Evolutionary conservation across 2,797 vertebrate species (phyloP).

Genomic region (Astyanax mexicanus): DNA sequence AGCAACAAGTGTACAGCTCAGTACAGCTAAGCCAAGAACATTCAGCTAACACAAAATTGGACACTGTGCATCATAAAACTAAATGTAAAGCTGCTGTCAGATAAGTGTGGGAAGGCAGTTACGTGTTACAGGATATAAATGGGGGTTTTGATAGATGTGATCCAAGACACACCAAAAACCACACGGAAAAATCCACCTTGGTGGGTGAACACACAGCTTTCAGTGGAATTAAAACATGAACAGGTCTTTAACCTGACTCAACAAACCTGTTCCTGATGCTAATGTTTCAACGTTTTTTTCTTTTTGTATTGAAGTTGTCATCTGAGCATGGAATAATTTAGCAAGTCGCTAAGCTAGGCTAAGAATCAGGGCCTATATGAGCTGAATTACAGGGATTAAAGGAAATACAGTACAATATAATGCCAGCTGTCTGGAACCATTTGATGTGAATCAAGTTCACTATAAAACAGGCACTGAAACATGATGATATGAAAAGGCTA

Average conservation of each 20-base stretch:
- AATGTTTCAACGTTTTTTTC: not conserved
- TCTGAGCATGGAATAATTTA: not conserved
- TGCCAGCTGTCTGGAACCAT: not conserved
- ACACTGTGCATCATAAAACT: too few relatives aligned
- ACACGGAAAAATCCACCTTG: conserved; percentile 1
- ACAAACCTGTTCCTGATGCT: conserved; percentile 33
- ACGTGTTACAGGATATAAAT: not conserved
- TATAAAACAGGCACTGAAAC: not conserved
- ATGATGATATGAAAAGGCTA: not conserved
- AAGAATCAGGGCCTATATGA: not conserved
- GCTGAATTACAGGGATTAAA: not conserved
- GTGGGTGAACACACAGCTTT: conserved; percentile 20
- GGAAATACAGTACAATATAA: not conserved
- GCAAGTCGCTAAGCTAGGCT: not conserved
- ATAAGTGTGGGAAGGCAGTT: conserved; percentile 39
- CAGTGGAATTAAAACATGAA: conserved; percentile 34
- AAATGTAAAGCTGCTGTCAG: not conserved
- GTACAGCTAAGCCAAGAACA: not conserved
- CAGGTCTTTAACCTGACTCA: conserved; percentile 15
- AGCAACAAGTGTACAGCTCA: not conserved
- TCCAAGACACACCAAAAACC: conserved; percentile 29
- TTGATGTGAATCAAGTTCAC: not conserved
- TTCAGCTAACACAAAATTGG: not conserved
- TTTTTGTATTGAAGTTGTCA: not conserved
- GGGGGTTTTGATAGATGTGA: not conserved